These are phyloP conservation scores for Brassicogethes aeneus DNA, from an alignment of 2,888 invertebrate genomes.

Conservation along the genomic window DNA sequence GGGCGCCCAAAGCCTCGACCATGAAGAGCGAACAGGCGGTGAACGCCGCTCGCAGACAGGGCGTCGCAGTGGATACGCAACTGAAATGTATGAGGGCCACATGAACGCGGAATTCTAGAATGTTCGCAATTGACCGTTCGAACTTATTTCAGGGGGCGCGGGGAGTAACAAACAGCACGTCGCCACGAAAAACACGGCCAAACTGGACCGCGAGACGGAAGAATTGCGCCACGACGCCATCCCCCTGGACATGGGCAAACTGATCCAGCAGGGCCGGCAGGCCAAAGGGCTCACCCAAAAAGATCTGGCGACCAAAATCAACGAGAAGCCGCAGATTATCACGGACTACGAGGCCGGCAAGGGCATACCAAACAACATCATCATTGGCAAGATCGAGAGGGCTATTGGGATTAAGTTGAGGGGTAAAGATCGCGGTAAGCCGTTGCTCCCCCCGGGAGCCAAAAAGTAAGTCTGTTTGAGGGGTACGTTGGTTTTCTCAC, in stretches of 20 bases:
- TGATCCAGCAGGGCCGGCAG: constrained; percentile 94
- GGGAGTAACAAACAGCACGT: constrained; percentile 95
- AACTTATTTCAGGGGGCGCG: constrained; percentile 79
- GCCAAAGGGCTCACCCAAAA: constrained; percentile 93
- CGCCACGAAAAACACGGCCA: constrained; percentile 95
- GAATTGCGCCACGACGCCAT: constrained; percentile 91
- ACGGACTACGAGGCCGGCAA: constrained; percentile 96
- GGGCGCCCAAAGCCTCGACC: constrained; percentile 80
- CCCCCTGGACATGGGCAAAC: constrained; percentile 78
- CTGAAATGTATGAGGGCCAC: constrained; percentile 84
- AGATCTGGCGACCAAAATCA: constrained; percentile 96
- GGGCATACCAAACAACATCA: constrained; percentile 94
- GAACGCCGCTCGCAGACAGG: constrained; percentile 87
- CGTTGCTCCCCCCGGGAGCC: constrained; percentile 66
- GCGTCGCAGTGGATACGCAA: constrained; percentile 85
- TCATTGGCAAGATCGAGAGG: constrained; percentile 93
- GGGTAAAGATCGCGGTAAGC: constrained; percentile 89
- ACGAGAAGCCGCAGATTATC: constrained; percentile 95
- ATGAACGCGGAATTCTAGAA: constrained; percentile 14
- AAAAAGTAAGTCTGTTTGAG: constrained; percentile 64
- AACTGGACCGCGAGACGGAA: constrained; percentile 96
- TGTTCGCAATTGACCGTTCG: no score
- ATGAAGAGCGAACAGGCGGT: constrained; percentile 89
- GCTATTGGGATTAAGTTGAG: constrained; percentile 89
- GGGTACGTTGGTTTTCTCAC: constrained; percentile 30